phyloP scores from a whole-genome alignment of 2,113 vertebrate species.

The Ochotona princeps region DNA sequence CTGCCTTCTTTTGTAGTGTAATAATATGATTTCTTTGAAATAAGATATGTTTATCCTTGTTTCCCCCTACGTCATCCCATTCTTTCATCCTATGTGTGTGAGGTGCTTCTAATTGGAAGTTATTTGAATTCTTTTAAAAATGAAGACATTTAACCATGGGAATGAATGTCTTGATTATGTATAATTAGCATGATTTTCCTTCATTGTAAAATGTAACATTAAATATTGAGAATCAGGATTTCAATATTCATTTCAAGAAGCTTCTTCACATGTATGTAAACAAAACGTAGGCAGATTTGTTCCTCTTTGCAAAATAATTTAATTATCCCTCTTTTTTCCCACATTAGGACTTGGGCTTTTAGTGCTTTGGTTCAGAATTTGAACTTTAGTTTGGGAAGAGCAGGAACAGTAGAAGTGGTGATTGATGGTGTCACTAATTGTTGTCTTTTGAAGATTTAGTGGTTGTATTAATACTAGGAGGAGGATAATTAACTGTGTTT shows the following conservation, averaged over 20 bases:
- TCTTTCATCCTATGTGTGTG: neutral
- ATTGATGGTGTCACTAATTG: neutral
- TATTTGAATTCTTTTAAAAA: conserved; percentile 45
- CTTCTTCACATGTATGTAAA: conserved; percentile 32
- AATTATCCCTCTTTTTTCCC: neutral
- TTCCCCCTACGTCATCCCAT: neutral
- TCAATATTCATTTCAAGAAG: conserved; percentile 6
- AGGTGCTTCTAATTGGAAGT: neutral
- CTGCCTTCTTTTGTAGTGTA: neutral
- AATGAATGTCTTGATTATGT: conserved; percentile 31
- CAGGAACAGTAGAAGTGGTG: neutral
- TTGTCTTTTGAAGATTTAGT: neutral
- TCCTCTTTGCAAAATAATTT: conserved; percentile 36
- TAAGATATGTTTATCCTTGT: neutral
- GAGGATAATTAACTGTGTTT: neutral
- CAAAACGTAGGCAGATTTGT: neutral
- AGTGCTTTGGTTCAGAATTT: conserved; percentile 43
- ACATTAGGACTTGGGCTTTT: conserved; percentile 24
- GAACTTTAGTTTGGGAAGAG: conserved; percentile 52
- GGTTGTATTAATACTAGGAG: neutral
- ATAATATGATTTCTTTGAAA: neutral
- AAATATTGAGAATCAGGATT: neutral
- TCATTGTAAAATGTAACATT: conserved; percentile 40
- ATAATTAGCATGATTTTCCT: conserved; percentile 26
- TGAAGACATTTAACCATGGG: conserved; percentile 20